A percentile compares a stretch with the other conserved stretches of the same genome.
phyloP scores from a whole-genome alignment of 2,113 vertebrate genomes.

The Nerophis ophidion region DNA sequence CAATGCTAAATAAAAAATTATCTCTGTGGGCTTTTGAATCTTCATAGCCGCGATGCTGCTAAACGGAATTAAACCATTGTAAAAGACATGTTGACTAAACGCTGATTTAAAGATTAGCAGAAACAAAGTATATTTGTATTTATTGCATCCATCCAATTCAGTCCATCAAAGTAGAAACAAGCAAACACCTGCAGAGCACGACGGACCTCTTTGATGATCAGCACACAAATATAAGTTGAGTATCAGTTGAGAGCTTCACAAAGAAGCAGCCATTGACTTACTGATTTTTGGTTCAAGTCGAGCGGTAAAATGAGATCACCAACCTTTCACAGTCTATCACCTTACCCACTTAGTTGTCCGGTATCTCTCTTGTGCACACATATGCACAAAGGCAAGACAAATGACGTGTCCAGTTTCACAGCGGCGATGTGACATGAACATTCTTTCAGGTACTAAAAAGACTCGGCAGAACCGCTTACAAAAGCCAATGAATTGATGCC shows the following conservation, averaged over 20 bases:
- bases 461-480: neutral
- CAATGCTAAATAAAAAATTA: too few relatives aligned
- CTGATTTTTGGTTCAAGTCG: conserved; percentile 13
- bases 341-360: neutral
- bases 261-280: conserved; percentile 12
- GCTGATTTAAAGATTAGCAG: too few relatives aligned
- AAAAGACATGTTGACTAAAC: too few relatives aligned
- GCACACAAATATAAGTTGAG: neutral
- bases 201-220: too few relatives aligned
- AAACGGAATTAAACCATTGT: too few relatives aligned
- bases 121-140: too few relatives aligned
- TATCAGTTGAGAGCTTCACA: neutral
- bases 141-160: too few relatives aligned
- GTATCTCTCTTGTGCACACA: conserved; percentile 22
- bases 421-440: conserved; percentile 23
- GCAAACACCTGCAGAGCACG: too few relatives aligned
- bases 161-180: too few relatives aligned
- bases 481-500: neutral
- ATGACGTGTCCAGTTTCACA: conserved; percentile 30
- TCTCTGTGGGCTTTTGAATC: too few relatives aligned
- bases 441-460: conserved; percentile 18
- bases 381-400: neutral
- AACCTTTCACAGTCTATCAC: conserved; percentile 18
- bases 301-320: conserved; percentile 30
- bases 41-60: too few relatives aligned